phyloP scores from a whole-genome alignment of 1,140 invertebrate species.

The Drosophila setifemur region DNA sequence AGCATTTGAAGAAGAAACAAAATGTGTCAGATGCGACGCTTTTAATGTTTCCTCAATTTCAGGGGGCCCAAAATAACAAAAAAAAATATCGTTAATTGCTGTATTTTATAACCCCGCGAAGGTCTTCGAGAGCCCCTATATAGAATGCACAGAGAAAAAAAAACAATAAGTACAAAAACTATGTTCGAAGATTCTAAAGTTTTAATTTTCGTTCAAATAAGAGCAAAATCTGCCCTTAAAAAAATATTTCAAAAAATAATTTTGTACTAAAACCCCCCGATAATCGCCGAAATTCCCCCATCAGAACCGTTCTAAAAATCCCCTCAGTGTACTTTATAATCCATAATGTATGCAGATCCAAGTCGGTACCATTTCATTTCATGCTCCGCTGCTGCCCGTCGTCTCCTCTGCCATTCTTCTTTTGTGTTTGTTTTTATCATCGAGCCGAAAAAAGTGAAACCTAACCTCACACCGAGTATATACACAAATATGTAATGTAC shows the following conservation, averaged over 20 bases:
- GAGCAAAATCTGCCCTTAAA: too few relatives aligned
- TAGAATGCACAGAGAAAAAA: slow-evolving; percentile 11
- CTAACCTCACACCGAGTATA: slow-evolving; percentile 50
- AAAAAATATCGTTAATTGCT: slow-evolving; percentile 42
- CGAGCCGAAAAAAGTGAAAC: slow-evolving; percentile 37
- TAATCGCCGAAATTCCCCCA: too few relatives aligned
- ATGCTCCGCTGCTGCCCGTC: slow-evolving; percentile 39
- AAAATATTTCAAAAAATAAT: too few relatives aligned
- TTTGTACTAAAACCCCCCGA: too few relatives aligned
- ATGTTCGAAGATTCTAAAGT: too few relatives aligned
- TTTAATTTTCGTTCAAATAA: too few relatives aligned
- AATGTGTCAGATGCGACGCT: slow-evolving; percentile 26
- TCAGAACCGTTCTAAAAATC: background rate
- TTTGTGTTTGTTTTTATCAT: slow-evolving; percentile 35
- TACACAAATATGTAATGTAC: background rate
- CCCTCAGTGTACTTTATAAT: background rate
- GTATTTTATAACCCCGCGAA: slow-evolving; percentile 3
- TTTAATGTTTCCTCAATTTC: slow-evolving; percentile 70
- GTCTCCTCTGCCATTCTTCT: slow-evolving; percentile 27
- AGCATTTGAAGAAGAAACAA: slow-evolving; percentile 7
- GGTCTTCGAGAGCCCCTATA: slow-evolving; percentile 10
- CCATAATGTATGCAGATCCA: slow-evolving; percentile 21
- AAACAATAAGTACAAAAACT: too few relatives aligned
- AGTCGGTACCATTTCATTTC: slow-evolving; percentile 53
- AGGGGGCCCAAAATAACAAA: too few relatives aligned